A percentile compares a stretch with the other conserved stretches of the same genome.
phyloP scores from a whole-genome alignment of 2,797 vertebrate genomes.

The Lithobates pipiens region DNA sequence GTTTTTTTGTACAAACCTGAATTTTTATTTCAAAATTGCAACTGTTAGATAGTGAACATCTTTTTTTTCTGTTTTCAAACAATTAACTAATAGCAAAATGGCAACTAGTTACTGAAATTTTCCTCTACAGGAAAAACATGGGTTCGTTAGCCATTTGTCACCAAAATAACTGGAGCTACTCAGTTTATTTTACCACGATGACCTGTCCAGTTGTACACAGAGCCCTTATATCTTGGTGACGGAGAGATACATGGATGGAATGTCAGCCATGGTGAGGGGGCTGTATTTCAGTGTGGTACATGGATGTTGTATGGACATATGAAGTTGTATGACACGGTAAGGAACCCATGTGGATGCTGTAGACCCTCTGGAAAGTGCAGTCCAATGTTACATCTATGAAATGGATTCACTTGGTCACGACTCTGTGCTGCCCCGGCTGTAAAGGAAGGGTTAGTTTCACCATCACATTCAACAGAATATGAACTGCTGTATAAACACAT shows the following conservation, averaged over 20 bases:
- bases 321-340: conserved; percentile 28
- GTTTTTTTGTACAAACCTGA: conserved; percentile 18
- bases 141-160: conserved; percentile 42
- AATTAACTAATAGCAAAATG: conserved; percentile 10
- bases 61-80: conserved; percentile 1
- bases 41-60: background rate
- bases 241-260: background rate
- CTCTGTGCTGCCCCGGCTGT: conserved; percentile 53
- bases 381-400: background rate
- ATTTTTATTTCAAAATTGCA: background rate
- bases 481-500: conserved; percentile 22
- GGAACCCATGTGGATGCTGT: conserved; percentile 36
- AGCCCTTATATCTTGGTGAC: conserved; percentile 46
- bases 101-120: conserved; percentile 15
- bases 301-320: conserved; percentile 33
- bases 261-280: conserved; percentile 18
- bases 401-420: conserved; percentile 24
- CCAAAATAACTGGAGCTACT: conserved; percentile 24
- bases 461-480: conserved; percentile 43
- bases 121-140: conserved; percentile 47
- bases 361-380: conserved; percentile 31
- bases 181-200: conserved; percentile 13
- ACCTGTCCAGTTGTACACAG: conserved; percentile 7
- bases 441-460: conserved; percentile 56
- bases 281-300: background rate